These are phyloP conservation scores for Macrophya alboannulata DNA, from an alignment of 2,888 invertebrate species.

Conservation along the genomic window DNA sequence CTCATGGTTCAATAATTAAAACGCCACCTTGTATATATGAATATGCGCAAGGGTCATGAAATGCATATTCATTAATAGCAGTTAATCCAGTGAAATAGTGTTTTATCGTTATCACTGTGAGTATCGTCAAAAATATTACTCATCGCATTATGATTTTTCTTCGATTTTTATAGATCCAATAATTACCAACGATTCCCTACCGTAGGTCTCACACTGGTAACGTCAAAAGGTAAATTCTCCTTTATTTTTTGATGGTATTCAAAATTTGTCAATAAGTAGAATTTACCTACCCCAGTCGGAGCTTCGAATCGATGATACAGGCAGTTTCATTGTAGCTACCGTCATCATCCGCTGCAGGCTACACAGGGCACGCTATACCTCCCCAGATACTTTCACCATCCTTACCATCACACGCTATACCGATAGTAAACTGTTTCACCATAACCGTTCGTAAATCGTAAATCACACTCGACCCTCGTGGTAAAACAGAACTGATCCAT, in stretches of 20 bases:
- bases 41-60: constrained; percentile 22
- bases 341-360: not conserved
- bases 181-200: not conserved
- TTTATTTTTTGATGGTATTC: not conserved
- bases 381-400: not conserved
- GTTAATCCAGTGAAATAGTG: not conserved
- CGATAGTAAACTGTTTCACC: not conserved
- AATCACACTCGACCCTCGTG: not conserved
- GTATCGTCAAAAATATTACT: not conserved
- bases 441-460: not conserved
- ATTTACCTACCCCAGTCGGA: not conserved
- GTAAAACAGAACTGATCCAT: not conserved
- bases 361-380: not conserved
- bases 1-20: constrained; percentile 19
- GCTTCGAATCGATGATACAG: not conserved
- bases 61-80: not conserved
- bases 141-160: not conserved
- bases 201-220: constrained; percentile 14
- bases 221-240: not conserved
- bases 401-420: not conserved
- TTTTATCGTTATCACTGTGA: not conserved
- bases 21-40: constrained; percentile 13
- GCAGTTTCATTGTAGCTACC: not conserved
- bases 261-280: not conserved
- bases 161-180: not conserved